phyloP scores from a whole-genome alignment of 2,888 invertebrate genomes.

The Phyllotreta cruciferae region DNA sequence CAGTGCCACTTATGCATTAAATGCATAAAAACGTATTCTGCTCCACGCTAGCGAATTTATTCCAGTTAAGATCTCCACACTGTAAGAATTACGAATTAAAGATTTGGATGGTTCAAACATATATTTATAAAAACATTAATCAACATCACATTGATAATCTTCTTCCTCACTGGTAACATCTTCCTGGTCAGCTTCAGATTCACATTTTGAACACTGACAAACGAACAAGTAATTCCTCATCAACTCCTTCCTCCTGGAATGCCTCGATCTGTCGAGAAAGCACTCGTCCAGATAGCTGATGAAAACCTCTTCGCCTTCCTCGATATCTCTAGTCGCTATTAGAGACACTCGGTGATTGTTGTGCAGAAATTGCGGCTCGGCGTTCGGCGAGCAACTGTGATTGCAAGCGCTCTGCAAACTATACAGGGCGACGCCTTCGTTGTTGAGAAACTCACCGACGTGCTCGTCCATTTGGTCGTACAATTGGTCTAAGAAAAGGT shows the following conservation, averaged over 20 bases:
- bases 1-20: too few species aligned
- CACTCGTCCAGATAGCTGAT: slow-evolving; percentile 93
- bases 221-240: slow-evolving; percentile 82
- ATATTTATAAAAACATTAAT: background rate
- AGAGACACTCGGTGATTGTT: slow-evolving; percentile 74
- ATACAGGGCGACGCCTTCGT: slow-evolving; percentile 91
- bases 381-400: slow-evolving; percentile 92
- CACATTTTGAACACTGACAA: slow-evolving; percentile 84
- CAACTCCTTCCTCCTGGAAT: slow-evolving; percentile 83
- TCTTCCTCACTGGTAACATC: slow-evolving; percentile 87
- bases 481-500: slow-evolving; percentile 79
- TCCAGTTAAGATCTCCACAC: too few species aligned
- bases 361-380: slow-evolving; percentile 82
- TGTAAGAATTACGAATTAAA: background rate
- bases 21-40: too few species aligned
- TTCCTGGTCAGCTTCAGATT: slow-evolving; percentile 73
- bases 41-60: too few species aligned
- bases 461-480: slow-evolving; percentile 83
- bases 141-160: slow-evolving; percentile 55
- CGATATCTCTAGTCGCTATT: slow-evolving; percentile 75
- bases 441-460: slow-evolving; percentile 84
- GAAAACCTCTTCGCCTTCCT: slow-evolving; percentile 84
- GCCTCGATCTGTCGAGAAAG: slow-evolving; percentile 77
- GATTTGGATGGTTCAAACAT: too few species aligned
- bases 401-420: slow-evolving; percentile 87